Evolutionary conservation across 30 jellyfish, hydroid and myxozoan genomes (phyloP).

Genomic region (Haliclystus octoradiatus): DNA sequence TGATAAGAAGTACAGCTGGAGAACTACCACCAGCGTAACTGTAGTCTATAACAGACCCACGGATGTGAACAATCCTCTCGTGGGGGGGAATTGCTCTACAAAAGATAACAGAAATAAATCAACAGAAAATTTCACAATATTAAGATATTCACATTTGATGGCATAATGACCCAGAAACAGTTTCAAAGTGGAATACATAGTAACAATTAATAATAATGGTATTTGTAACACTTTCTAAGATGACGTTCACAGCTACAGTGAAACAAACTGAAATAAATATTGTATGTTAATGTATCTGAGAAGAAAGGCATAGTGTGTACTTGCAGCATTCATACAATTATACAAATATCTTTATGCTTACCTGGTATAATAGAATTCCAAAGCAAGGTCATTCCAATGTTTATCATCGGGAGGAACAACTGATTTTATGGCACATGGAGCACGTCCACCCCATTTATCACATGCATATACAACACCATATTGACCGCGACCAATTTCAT

Average conservation of each 20-base stretch:
- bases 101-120: neutral
- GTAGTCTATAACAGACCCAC: slow-evolving; percentile 95
- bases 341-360: too few species aligned
- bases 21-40: slow-evolving; percentile 99
- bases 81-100: slow-evolving; percentile 89
- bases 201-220: too few species aligned
- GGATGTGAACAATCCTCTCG: slow-evolving; percentile 88
- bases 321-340: too few species aligned
- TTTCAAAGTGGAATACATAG: too few species aligned
- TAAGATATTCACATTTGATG: too few species aligned
- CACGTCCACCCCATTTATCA: slow-evolving; percentile 98
- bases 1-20: slow-evolving; percentile 91
- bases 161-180: too few species aligned
- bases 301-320: too few species aligned
- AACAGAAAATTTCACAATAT: too few species aligned
- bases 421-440: slow-evolving; percentile 97
- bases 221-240: too few species aligned
- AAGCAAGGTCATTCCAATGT: slow-evolving; percentile 97
- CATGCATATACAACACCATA: slow-evolving; percentile 99
- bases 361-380: slow-evolving; percentile 96
- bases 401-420: slow-evolving; percentile 99
- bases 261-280: too few species aligned
- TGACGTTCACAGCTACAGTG: too few species aligned
- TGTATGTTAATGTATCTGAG: too few species aligned
- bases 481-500: slow-evolving; percentile 97